These are phyloP conservation scores for Stenotaenia linearis DNA, from an alignment of 2,888 invertebrate genomes.

Conservation along the genomic window DNA sequence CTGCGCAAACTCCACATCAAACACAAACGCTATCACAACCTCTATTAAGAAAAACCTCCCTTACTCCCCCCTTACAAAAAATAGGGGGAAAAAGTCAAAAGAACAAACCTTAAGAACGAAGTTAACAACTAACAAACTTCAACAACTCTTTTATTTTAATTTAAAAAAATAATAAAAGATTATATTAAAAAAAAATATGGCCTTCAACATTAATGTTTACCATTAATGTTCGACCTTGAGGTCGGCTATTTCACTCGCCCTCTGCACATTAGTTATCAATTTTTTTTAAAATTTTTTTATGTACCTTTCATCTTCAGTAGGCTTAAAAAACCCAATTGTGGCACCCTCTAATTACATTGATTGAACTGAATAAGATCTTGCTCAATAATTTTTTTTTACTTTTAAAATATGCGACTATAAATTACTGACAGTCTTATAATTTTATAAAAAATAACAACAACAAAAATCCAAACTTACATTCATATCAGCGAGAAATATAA, in stretches of 20 bases:
- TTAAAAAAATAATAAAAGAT: neutral
- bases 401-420: neutral
- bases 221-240: constrained; percentile 14
- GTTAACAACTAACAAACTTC: neutral
- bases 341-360: constrained; percentile 24
- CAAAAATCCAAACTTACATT: neutral
- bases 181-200: neutral
- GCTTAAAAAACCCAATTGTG: constrained; percentile 17
- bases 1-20: constrained; percentile 24
- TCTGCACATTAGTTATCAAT: constrained; percentile 6
- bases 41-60: neutral
- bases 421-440: neutral
- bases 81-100: neutral
- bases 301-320: neutral
- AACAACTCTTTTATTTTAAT: neutral
- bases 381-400: neutral
- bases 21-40: constrained; percentile 20
- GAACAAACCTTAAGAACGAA: neutral
- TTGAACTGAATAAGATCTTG: constrained; percentile 20
- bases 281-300: neutral
- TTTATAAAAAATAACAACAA: neutral
- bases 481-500: neutral
- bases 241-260: constrained; percentile 19
- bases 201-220: constrained; percentile 22
- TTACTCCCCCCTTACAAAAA: no score